Evolutionary conservation across 2,113 vertebrate genomes (phyloP).

Genomic region (Oncorhynchus mykiss): DNA sequence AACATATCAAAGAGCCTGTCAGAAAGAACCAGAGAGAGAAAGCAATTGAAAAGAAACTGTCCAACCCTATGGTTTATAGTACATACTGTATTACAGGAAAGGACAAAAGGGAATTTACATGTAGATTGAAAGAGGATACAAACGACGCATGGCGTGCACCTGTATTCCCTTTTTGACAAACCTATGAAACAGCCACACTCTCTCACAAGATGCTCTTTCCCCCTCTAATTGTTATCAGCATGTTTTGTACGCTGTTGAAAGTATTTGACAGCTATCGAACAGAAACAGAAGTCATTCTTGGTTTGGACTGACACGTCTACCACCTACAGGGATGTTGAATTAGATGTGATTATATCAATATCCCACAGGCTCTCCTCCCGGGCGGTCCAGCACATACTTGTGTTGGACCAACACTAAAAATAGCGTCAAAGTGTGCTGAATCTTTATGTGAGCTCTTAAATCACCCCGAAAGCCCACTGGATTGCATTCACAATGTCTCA

Average conservation of each 20-base stretch:
- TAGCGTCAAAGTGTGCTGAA: conserved; percentile 21
- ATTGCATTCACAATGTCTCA: neutral
- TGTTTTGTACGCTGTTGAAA: conserved; percentile 27
- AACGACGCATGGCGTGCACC: neutral
- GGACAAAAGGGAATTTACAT: no score
- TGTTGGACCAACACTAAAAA: conserved; percentile 38
- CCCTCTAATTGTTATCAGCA: conserved; percentile 2
- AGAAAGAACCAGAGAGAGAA: no score
- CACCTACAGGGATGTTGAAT: conserved; percentile 47
- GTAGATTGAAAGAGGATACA: no score
- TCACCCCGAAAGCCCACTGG: conserved; percentile 4
- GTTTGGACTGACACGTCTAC: conserved; percentile 34
- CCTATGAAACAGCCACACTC: neutral
- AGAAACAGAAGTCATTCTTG: conserved; percentile 20
- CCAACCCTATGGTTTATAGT: no score
- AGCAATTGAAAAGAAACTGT: no score
- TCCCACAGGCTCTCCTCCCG: conserved; percentile 45
- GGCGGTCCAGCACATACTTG: conserved; percentile 32
- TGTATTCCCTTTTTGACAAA: neutral
- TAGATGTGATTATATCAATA: conserved; percentile 51
- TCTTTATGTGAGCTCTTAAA: neutral
- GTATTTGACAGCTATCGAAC: conserved; percentile 31
- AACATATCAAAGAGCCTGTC: no score
- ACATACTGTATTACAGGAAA: no score
- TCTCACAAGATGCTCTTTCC: neutral